These are phyloP conservation scores for Malurus alboscapulatus DNA, from an alignment of 2,113 vertebrate genomes.

Conservation along the genomic window DNA sequence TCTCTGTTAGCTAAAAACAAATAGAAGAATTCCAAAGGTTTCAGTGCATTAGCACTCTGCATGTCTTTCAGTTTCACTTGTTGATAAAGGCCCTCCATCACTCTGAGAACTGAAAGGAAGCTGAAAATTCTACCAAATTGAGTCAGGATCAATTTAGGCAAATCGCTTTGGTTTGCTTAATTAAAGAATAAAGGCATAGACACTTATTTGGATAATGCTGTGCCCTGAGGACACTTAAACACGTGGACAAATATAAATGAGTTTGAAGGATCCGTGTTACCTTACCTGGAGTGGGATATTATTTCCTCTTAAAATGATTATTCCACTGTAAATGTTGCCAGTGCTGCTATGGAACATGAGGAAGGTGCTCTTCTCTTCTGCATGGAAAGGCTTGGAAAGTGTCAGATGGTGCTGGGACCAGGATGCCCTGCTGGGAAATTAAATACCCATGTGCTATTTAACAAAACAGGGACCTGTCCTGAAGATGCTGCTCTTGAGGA, in stretches of 20 bases:
- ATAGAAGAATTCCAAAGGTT: neutral
- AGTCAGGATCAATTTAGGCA: neutral
- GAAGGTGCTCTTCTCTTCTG: neutral
- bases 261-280: neutral
- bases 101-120: neutral
- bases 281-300: neutral
- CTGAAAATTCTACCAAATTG: neutral
- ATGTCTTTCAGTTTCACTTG: neutral
- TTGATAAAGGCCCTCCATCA: neutral
- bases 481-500: neutral
- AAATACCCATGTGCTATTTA: neutral
- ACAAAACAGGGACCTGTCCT: neutral
- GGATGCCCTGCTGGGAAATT: neutral
- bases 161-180: neutral
- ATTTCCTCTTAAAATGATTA: neutral
- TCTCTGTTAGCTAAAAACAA: neutral
- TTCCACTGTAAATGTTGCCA: neutral
- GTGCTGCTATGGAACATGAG: neutral
- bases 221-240: neutral
- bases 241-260: neutral
- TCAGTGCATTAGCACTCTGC: neutral
- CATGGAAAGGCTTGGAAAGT: neutral
- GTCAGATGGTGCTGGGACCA: neutral
- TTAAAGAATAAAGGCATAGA: neutral
- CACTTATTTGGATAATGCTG: neutral